These are phyloP conservation scores for Ispidina picta DNA, from an alignment of 2,797 vertebrate species.

Conservation along the genomic window DNA sequence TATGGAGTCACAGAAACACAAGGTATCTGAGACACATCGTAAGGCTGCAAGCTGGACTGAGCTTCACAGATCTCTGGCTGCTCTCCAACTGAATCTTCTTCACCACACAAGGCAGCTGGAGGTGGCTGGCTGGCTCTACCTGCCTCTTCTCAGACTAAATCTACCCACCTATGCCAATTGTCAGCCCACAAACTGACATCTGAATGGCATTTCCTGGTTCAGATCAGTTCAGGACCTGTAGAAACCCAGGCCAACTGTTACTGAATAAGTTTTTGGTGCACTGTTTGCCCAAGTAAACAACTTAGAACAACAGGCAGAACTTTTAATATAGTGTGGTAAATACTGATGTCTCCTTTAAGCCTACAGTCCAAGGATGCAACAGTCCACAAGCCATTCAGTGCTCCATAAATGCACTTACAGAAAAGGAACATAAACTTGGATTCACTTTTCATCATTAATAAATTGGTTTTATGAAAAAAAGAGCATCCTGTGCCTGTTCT, in stretches of 20 bases:
- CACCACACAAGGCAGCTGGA: background rate
- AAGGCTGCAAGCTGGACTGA: background rate
- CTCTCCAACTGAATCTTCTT: background rate
- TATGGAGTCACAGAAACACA: background rate
- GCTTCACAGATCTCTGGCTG: background rate
- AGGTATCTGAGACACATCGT: background rate
- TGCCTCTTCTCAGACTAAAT: background rate
- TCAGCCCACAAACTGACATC: background rate
- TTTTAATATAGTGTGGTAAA: background rate
- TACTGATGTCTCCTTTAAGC: background rate
- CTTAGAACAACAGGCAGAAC: background rate
- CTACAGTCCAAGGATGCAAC: too few species aligned
- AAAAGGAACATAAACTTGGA: background rate
- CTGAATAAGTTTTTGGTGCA: background rate
- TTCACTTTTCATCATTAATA: background rate
- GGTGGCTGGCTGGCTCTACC: background rate
- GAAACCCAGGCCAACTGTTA: background rate
- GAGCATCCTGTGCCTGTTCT: too few species aligned
- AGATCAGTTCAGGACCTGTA: background rate
- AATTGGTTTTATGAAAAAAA: background rate
- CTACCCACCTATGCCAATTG: background rate
- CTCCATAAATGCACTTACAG: background rate
- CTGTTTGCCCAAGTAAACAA: background rate
- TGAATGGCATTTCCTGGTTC: background rate
- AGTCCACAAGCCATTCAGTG: background rate